A percentile compares a stretch with the other conserved stretches of the same genome.
These are phyloP conservation scores for Mus musculus DNA, from an alignment of 2,113 vertebrate species.

Conservation along the genomic window DNA sequence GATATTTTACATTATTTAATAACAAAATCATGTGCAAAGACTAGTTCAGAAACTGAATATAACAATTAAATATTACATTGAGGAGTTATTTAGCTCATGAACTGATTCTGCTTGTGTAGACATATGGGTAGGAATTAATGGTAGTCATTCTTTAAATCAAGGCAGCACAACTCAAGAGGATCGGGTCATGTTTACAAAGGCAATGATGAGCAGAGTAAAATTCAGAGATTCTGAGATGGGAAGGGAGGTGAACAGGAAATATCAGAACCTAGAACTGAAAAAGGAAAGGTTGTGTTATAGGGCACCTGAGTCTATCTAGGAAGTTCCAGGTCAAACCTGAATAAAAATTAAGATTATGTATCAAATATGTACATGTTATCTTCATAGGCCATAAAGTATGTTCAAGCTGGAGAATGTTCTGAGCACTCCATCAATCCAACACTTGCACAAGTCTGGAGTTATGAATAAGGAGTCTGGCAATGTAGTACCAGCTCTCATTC, in stretches of 20 bases:
- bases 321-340: neutral
- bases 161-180: neutral
- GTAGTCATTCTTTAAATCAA: neutral
- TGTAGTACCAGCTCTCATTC: constrained; percentile 78
- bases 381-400: neutral
- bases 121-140: neutral
- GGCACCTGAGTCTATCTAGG: fast-evolving
- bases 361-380: neutral
- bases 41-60: neutral
- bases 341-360: neutral
- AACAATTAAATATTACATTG: neutral
- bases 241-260: neutral
- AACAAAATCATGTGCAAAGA: neutral
- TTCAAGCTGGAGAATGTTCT: constrained; percentile 75
- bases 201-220: neutral
- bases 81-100: neutral
- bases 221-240: neutral
- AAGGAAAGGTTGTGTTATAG: too few species aligned
- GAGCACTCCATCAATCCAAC: constrained; percentile 79
- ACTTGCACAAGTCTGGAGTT: constrained; percentile 72
- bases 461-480: constrained; percentile 81
- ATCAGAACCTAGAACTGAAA: neutral
- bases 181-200: neutral
- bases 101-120: neutral
- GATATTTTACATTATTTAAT: neutral